Conservation (phyloP, 35 echinoderm and acorn worm species). For the Ophioderma brevispina region DNA sequence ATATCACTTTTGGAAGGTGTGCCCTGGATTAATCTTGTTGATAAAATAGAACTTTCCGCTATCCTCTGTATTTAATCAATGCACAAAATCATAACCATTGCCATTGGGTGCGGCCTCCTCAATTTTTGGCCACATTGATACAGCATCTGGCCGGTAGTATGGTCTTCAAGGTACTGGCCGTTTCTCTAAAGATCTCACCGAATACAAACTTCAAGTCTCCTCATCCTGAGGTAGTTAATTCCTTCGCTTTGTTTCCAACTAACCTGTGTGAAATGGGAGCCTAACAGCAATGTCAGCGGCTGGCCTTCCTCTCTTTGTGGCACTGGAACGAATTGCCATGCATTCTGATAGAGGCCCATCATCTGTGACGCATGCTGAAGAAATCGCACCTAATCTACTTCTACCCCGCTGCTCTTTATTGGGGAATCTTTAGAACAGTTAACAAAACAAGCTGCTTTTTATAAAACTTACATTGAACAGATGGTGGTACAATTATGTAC, state of each 20-base stretch:
- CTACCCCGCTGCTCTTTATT: background rate
- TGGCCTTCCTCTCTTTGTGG: background rate
- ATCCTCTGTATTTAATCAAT: background rate
- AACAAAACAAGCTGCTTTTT: background rate
- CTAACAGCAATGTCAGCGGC: background rate
- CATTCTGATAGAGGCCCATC: background rate
- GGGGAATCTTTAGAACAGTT: background rate
- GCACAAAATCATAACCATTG: background rate
- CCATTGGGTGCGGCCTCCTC: background rate
- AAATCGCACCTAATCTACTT: background rate
- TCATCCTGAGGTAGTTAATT: background rate
- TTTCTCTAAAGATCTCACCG: background rate
- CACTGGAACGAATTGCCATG: background rate
- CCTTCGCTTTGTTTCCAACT: background rate
- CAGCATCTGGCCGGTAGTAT: background rate
- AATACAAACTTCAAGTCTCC: background rate
- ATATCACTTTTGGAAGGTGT: background rate
- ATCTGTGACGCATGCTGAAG: background rate
- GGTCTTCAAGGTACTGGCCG: background rate
- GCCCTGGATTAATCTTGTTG: background rate
- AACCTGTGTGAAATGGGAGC: background rate
- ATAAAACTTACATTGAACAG: background rate
- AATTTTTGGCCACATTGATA: background rate
- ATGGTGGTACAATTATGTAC: too few relatives aligned
- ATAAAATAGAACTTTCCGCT: background rate